Evolutionary conservation across 1,140 invertebrate genomes (phyloP), one percentile per base, ranked within the genome.

Genomic region (Conus ventricosus): DNA sequence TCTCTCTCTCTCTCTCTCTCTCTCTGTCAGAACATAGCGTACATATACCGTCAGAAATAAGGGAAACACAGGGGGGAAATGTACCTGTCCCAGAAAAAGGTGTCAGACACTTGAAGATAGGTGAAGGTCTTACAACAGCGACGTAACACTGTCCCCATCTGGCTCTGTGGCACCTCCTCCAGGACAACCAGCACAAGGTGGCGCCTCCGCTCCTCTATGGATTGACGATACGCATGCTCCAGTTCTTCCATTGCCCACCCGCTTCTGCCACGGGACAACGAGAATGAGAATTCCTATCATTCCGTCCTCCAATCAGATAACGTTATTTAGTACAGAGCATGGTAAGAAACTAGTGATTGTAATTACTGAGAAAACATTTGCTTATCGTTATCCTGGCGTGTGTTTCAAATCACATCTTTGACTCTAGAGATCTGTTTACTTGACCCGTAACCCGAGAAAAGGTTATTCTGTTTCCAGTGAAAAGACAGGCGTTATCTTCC

Each of bases 171-270:
- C 51, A 92, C 85, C n/a, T 92, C 90, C 60, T 93, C 90, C 57
- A 93, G 84, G 15, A 93, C 25, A 20, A 94, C 82, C 13, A 93
- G 85, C 67, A 94, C 91, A 39, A 94, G 88, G 87, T 94, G 93
- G 17, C 88, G 87, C 10, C 88, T 91, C 71, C 92, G 90, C 84
- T 93, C 91, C 53, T 91, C 60, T 54, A 94, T 71, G 85, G 91
- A 93, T 88, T 94, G 92, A 27, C 91, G 95, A 63, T 92, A 92
- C n/a, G 93, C 93, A 13, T 90, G 90, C 71, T 91, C 87, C 54
- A 99, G 98, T 93, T 99, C 98, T 93, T 97, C 98, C 25, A 97
- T 96, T 92, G 97, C 97, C 98, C 98, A 99, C 94, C 99, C 98
- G 11, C 97, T 98, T 95, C 98, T 75, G 63, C 57, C 57, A 60